Conservation (phyloP, 2,888 invertebrate genomes). For the Pelosia muscerda region DNA sequence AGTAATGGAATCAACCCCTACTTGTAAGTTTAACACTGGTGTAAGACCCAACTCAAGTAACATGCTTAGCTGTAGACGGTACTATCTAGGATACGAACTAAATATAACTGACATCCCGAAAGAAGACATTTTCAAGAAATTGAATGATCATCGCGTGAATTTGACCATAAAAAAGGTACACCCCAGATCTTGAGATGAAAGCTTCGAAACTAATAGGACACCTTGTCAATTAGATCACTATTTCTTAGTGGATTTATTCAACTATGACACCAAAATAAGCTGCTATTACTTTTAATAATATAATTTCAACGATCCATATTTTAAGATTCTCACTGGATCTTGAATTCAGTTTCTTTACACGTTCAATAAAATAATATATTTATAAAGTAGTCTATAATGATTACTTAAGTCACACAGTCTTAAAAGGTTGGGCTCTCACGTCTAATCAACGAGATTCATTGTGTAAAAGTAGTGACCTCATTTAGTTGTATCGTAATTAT, state of each 20-base stretch:
- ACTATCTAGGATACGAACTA: no score
- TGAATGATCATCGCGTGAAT: neutral
- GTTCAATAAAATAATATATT: no score
- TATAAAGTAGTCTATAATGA: no score
- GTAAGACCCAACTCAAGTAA: no score
- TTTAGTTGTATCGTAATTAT: neutral
- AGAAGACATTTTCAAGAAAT: no score
- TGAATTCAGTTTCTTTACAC: no score
- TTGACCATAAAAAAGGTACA: neutral
- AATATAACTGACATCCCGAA: no score
- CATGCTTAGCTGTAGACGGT: no score
- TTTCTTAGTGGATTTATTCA: neutral
- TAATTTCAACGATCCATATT: no score
- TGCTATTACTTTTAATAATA: no score
- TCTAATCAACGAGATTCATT: neutral
- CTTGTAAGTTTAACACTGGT: neutral
- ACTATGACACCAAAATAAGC: no score
- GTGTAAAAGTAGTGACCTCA: neutral
- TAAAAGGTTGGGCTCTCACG: neutral
- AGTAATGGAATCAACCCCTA: neutral
- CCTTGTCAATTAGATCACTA: neutral
- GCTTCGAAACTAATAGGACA: neutral
- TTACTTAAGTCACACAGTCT: no score
- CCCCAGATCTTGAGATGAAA: neutral
- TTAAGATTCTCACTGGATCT: neutral